phyloP scores from a whole-genome alignment of 35 echinoderm and acorn worm species.

The Lytechinus pictus region DNA sequence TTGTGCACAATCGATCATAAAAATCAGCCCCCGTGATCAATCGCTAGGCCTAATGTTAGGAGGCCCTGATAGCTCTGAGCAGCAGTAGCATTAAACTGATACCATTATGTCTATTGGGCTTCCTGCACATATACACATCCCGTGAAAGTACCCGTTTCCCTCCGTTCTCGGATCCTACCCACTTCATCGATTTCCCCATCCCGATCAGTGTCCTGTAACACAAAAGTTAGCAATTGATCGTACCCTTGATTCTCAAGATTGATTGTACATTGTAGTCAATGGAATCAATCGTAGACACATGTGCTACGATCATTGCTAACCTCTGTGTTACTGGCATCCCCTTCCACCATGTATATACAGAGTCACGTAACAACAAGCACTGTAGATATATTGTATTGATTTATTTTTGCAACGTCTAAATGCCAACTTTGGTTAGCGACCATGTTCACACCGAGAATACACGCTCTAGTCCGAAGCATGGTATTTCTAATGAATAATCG shows the following conservation, averaged over 20 bases:
- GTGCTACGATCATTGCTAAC: too few species aligned
- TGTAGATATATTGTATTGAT: background rate
- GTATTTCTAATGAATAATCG: too few species aligned
- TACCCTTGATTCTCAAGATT: too few species aligned
- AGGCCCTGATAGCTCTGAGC: too few species aligned
- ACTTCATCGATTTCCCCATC: background rate
- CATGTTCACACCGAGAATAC: background rate
- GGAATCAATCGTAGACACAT: too few species aligned
- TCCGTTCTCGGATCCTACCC: background rate
- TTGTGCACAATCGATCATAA: too few species aligned
- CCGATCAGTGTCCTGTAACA: background rate
- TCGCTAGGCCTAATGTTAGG: too few species aligned
- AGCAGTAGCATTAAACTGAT: background rate
- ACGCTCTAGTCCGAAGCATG: too few species aligned
- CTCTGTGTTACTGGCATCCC: too few species aligned
- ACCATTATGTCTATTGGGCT: background rate
- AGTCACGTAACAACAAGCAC: background rate
- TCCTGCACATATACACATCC: background rate
- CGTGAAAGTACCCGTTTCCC: background rate
- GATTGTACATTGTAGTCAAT: too few species aligned
- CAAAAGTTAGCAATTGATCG: too few species aligned
- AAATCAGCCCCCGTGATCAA: too few species aligned
- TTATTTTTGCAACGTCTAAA: background rate
- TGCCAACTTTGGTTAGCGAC: background rate
- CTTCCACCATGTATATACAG: background rate